phyloP scores from a whole-genome alignment of 2,888 invertebrate genomes.

The Lypha dubia region DNA sequence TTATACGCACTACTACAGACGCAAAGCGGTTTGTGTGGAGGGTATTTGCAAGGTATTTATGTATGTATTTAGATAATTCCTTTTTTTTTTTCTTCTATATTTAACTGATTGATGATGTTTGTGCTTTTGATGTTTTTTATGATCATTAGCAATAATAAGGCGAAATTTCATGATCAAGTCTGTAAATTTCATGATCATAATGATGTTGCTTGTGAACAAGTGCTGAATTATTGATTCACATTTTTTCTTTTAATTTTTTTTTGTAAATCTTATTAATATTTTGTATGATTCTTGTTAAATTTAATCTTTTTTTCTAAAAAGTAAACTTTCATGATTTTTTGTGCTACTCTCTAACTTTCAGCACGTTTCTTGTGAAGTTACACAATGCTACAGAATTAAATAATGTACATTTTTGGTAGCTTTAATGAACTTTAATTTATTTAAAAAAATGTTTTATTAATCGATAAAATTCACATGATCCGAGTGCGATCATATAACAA shows the following conservation, averaged over 20 bases:
- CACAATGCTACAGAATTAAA: slow-evolving; percentile 20
- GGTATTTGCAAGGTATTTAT: slow-evolving; percentile 90
- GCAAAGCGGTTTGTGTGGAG: slow-evolving; percentile 89
- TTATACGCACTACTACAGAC: slow-evolving; percentile 84
- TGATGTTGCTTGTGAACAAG: slow-evolving; percentile 57
- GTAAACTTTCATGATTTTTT: slow-evolving; percentile 2
- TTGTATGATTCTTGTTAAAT: slow-evolving; percentile 64
- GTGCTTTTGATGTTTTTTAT: slow-evolving; percentile 1
- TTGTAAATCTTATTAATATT: slow-evolving; percentile 22
- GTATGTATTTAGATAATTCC: slow-evolving; percentile 85
- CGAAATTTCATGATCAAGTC: slow-evolving; percentile 1
- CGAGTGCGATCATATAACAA: too few species aligned
- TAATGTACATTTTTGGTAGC: too few species aligned
- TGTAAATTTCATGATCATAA: slow-evolving; percentile 3
- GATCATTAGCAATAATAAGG: slow-evolving; percentile 10
- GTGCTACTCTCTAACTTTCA: slow-evolving; percentile 31
- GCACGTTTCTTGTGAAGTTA: slow-evolving; percentile 33
- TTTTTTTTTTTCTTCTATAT: neutral
- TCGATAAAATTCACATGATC: too few species aligned
- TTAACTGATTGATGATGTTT: slow-evolving; percentile 14
- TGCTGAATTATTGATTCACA: slow-evolving; percentile 51
- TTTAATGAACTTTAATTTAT: neutral
- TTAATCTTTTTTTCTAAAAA: slow-evolving; percentile 58
- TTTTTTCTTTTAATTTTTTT: slow-evolving; percentile 1
- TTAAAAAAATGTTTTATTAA: too few species aligned